These are phyloP conservation scores for Pangasius sanitwongsei DNA, from an alignment of 2,797 vertebrate species.

Conservation along the genomic window DNA sequence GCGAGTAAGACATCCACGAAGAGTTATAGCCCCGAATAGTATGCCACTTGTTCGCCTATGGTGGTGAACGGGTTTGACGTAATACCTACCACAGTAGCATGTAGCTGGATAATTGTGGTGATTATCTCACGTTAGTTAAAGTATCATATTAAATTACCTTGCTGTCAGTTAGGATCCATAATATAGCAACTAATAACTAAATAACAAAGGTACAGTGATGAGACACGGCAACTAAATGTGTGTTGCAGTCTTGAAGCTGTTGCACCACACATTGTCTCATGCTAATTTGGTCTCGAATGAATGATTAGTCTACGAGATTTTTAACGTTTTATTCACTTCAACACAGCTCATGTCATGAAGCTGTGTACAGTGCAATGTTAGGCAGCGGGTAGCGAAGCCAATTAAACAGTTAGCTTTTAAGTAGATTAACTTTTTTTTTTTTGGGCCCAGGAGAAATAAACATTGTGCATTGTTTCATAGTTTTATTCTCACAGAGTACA, in stretches of 20 bases:
- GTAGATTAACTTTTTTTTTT: too few species aligned
- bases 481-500: too few species aligned
- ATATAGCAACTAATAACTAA: background rate
- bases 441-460: too few species aligned
- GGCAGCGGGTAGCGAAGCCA: too few species aligned
- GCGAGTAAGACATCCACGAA: slow-evolving; percentile 76
- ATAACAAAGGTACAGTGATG: background rate
- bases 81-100: background rate
- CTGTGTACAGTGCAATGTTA: too few species aligned
- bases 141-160: background rate
- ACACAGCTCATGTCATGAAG: too few species aligned
- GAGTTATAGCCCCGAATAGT: background rate
- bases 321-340: too few species aligned
- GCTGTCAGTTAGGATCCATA: background rate
- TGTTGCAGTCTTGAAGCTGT: background rate
- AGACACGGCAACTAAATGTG: background rate
- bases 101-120: background rate
- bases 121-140: background rate
- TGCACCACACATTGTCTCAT: too few species aligned
- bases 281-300: too few species aligned
- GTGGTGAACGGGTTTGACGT: background rate
- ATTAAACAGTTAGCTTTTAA: too few species aligned
- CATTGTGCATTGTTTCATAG: too few species aligned
- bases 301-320: too few species aligned
- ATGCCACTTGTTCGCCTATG: background rate